Conservation (phyloP, 2,797 vertebrate genomes). For the Cichlasoma orientale region DNA sequence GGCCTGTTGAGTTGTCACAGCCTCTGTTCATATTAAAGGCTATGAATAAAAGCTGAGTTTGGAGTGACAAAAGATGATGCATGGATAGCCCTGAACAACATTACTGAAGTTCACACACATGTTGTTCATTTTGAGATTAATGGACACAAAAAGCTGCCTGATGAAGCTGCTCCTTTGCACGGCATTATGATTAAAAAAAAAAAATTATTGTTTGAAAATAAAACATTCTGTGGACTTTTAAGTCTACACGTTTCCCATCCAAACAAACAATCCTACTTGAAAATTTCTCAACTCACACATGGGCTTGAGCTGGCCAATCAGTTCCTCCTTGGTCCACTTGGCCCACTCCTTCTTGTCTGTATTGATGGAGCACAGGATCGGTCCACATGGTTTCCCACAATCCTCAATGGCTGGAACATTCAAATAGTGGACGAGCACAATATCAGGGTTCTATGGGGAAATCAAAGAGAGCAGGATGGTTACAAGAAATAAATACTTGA, state of each 20-base stretch:
- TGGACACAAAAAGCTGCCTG: not conserved
- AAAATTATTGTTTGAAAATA: not conserved
- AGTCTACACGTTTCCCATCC: not conserved
- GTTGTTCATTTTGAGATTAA: not conserved
- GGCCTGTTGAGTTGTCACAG: slow-evolving; percentile 21
- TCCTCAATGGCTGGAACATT: slow-evolving; percentile 99
- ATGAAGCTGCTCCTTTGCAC: not conserved
- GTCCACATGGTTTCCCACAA: slow-evolving; percentile 97
- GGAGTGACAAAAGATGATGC: slow-evolving; percentile 1
- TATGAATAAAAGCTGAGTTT: slow-evolving; percentile 16
- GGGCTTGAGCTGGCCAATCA: slow-evolving; percentile 98
- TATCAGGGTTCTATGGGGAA: slow-evolving; percentile 92
- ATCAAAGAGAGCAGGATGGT: not conserved
- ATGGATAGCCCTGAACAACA: not conserved
- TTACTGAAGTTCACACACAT: slow-evolving; percentile 88
- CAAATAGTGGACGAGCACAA: slow-evolving; percentile 99
- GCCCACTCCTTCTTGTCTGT: slow-evolving; percentile 99
- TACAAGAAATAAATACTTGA: not conserved
- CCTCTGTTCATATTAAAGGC: slow-evolving; percentile 28
- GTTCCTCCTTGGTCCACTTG: slow-evolving; percentile 99
- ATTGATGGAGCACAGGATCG: slow-evolving; percentile 98
- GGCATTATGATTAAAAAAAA: not conserved
- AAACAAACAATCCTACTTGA: not conserved
- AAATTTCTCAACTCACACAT: slow-evolving; percentile 91
- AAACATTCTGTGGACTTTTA: not conserved